Evolutionary conservation across 2,888 invertebrate species (phyloP), one percentile per base, ranked within the genome.

Genomic region (Elaeidobius kamerunicus): DNA sequence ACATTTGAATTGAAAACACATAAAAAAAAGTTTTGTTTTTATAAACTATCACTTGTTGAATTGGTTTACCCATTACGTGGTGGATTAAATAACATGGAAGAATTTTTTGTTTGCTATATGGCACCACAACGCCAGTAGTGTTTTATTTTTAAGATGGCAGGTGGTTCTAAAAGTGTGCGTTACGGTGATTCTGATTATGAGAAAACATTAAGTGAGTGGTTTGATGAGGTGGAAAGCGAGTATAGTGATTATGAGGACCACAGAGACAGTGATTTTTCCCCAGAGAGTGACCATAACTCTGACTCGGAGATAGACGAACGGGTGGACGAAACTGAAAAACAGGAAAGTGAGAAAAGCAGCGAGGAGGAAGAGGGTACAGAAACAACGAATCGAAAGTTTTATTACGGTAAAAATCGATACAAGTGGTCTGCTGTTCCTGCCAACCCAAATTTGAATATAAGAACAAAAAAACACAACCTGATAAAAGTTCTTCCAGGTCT

Each of bases 261-360:
- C 23, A 23, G 23, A 23, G 23, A 23, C 23, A 23, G 9, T 23
- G 9, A 6, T 34, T 34, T 34, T 34, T 9, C 32, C 12, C 12
- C 14, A 34, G 34, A 34, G 34, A 34, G 34, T 23, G 23, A 23
- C 23, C 23, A 23, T 23, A 23, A 23, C 23, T 34, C 34, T 34
- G 34, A 34, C 7, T 14, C 15, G 11, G 34, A 34, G 34, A 14
- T n/a, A 34, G 14, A 14, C 6, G 34, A 14, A 34, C 23, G 9
- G 23, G 23, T 23, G 23, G 23, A 9, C 15, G 15, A 9, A 14
- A 34, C 34, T 34, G 34, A 34, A 34, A 34, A n/a, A 34, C 12
- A 34, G 14, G 34, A 34, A 34, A 34, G 34, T 34, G n/a, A 34
- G 34, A 14, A n/a, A 14, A 34, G 14, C 15, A 14, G 15, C 3